A percentile compares a stretch with the other conserved stretches of the same genome.
Evolutionary conservation across 53 echinoderm and acorn worm species (phyloP).

Genomic region (Luidia sarsii): DNA sequence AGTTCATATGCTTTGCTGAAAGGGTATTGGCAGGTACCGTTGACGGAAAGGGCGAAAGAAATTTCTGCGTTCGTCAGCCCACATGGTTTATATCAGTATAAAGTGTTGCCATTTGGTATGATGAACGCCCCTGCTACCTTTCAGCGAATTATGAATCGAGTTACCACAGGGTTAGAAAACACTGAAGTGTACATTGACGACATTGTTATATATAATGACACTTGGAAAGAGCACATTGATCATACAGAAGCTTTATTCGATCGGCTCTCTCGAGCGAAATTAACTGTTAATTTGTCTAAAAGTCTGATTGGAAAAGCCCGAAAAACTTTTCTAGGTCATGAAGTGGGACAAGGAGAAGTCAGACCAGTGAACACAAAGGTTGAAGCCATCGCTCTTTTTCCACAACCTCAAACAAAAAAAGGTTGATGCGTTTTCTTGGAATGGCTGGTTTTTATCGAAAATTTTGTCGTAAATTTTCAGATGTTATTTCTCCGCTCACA

Average conservation of each 20-base stretch:
- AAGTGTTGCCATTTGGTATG: slow-evolving; percentile 50
- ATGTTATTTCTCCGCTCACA: slow-evolving; percentile 5
- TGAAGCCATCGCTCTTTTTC: slow-evolving; percentile 48
- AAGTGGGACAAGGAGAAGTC: slow-evolving; percentile 64
- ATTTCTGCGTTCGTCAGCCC: slow-evolving; percentile 63
- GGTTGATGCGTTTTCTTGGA: slow-evolving; percentile 10
- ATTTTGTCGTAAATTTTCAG: slow-evolving; percentile 3
- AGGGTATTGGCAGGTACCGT: slow-evolving; percentile 70
- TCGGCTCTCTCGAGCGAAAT: slow-evolving; percentile 9
- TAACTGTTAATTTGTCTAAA: slow-evolving; percentile 47
- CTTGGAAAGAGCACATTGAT: slow-evolving; percentile 40
- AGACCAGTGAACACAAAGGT: slow-evolving; percentile 41
- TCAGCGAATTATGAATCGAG: slow-evolving; percentile 44
- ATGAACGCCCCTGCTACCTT: slow-evolving; percentile 51
- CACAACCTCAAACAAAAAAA: slow-evolving; percentile 14
- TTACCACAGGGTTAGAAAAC: background rate
- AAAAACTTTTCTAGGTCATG: slow-evolving; percentile 54
- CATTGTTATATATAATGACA: slow-evolving; percentile 21
- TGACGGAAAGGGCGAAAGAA: slow-evolving; percentile 39
- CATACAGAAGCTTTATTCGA: slow-evolving; percentile 2
- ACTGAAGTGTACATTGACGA: slow-evolving; percentile 42
- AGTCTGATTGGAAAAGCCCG: slow-evolving; percentile 56
- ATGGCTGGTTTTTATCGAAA: slow-evolving; percentile 20
- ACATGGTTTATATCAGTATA: slow-evolving; percentile 52
- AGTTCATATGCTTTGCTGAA: slow-evolving; percentile 66